Base-by-base conservation (phyloP, 2,797 vertebrate genomes). In the Centropyge bicolor region DNA sequence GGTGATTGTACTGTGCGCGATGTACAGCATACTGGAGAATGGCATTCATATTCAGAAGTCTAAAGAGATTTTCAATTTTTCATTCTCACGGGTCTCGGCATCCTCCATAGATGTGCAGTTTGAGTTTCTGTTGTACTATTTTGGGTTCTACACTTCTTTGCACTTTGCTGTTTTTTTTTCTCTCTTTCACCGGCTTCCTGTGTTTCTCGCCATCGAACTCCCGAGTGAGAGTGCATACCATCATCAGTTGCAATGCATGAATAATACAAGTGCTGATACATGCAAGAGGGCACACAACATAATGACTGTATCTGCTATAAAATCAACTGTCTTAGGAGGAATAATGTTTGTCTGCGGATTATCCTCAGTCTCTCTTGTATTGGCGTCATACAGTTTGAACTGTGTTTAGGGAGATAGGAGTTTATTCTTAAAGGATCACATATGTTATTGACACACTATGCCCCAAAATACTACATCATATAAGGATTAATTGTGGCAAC, bases 81-180 rank as follows among this genome's bases (percentile, higher is more conserved):
- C n/a, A 64, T 43, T 62, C 54, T 52, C 27, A 31, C 41, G 48
- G 22, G 60, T 61, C 36, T 67, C 31, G 51, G 19, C 31, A 38
- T 72, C 13, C 62, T 59, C 68, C 20, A 43, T 46, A 76, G 41
- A 76, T 43, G 56, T 59, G 10, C 9, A 0, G 22, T 67, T 63
- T 67, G 59, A 52, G 40, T 70, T 76, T 62, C 43, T 55, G 55
- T 56, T 43, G 51, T 27, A 19, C 31, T 82, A 38, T 74, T 76
- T 59, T 70, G 2, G 20, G 36, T 48, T 20, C 24, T 45, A n/a
- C 7, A 55, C 27, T 54, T 49, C 27, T 66, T 66, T 72, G 62
- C 62, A 24, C 20, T 82, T 64, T 22, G n/a, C 35, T 41, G 20
- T 12, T 55, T 55, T 62, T 36, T 71, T 14, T 24, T 38, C 19